A percentile compares a stretch with the other conserved stretches of the same genome.
Evolutionary conservation across 2,888 invertebrate species (phyloP).

Genomic region (Autographa gamma): DNA sequence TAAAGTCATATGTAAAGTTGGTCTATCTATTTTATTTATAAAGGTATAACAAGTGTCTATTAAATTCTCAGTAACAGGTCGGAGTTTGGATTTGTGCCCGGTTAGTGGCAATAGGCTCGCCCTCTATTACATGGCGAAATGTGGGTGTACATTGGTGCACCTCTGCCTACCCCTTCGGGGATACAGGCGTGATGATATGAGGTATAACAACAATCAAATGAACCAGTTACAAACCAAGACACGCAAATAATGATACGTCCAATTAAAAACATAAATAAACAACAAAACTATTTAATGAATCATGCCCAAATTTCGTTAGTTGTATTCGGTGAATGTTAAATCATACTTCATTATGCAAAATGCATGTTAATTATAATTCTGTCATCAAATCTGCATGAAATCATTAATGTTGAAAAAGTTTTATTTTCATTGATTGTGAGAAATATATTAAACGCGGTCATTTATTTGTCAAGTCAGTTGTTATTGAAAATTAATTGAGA

Average conservation of each 20-base stretch:
- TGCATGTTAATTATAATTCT: slow-evolving; percentile 16
- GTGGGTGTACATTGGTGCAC: too few relatives aligned
- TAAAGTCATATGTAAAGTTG: too few relatives aligned
- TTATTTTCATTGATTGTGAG: slow-evolving; percentile 20
- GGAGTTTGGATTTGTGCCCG: too few relatives aligned
- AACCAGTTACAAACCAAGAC: background rate
- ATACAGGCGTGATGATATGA: too few relatives aligned
- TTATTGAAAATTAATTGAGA: slow-evolving; percentile 34
- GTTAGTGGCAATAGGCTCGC: too few relatives aligned
- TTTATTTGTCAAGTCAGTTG: slow-evolving; percentile 26
- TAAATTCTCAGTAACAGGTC: too few relatives aligned
- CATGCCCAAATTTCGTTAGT: slow-evolving; percentile 5
- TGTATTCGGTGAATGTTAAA: background rate
- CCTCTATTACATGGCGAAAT: too few relatives aligned
- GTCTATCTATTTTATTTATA: background rate
- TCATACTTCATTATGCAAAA: background rate
- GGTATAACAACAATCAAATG: background rate
- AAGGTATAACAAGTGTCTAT: background rate
- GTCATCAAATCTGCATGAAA: slow-evolving; percentile 1
- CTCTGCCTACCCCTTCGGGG: too few relatives aligned
- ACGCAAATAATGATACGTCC: background rate
- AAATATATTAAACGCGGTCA: slow-evolving; percentile 19
- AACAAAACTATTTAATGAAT: background rate
- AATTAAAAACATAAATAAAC: background rate
- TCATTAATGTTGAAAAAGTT: slow-evolving; percentile 18